These are phyloP conservation scores for Zaprionus lineosus DNA, from an alignment of 2,888 invertebrate genomes.

Conservation along the genomic window DNA sequence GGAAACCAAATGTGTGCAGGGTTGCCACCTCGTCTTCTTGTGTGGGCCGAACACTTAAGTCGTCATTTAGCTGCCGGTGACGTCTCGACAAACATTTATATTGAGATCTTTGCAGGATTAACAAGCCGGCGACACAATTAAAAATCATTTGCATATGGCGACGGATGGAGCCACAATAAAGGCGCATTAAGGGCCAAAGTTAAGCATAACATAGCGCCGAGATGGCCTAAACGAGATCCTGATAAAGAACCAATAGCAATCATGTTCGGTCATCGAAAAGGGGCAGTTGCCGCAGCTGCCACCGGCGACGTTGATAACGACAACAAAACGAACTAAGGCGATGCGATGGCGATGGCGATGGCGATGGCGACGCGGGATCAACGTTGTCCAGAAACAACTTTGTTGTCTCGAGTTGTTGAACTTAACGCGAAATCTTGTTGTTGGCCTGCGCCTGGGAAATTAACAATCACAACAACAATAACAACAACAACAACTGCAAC, in stretches of 20 bases:
- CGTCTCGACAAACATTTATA: conserved; percentile 55
- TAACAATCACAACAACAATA: conserved; percentile 51
- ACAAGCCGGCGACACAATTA: conserved; percentile 61
- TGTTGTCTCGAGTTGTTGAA: conserved; percentile 76
- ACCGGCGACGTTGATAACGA: conserved; percentile 53
- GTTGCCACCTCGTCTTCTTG: conserved; percentile 3
- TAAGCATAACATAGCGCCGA: conserved; percentile 63
- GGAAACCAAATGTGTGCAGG: too few relatives aligned
- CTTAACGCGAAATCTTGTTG: conserved; percentile 80
- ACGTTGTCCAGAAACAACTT: conserved; percentile 67
- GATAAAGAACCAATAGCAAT: conserved; percentile 75
- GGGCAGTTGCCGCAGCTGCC: conserved; percentile 54
- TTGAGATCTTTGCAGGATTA: conserved; percentile 57
- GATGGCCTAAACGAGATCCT: conserved; percentile 76
- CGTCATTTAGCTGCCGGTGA: conserved; percentile 53
- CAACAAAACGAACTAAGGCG: conserved; percentile 18
- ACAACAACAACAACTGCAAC: conserved; percentile 16
- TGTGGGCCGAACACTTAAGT: conserved; percentile 49
- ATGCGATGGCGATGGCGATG: conserved; percentile 4
- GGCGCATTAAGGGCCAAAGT: conserved; percentile 53
- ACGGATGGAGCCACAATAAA: conserved; percentile 28
- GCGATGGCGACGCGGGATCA: too few relatives aligned
- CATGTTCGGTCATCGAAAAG: conserved; percentile 58
- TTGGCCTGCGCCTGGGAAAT: conserved; percentile 74
- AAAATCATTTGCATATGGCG: conserved; percentile 68